These are phyloP conservation scores for Bubo blakistoni DNA, from an alignment of 2,113 vertebrate genomes.

Conservation along the genomic window DNA sequence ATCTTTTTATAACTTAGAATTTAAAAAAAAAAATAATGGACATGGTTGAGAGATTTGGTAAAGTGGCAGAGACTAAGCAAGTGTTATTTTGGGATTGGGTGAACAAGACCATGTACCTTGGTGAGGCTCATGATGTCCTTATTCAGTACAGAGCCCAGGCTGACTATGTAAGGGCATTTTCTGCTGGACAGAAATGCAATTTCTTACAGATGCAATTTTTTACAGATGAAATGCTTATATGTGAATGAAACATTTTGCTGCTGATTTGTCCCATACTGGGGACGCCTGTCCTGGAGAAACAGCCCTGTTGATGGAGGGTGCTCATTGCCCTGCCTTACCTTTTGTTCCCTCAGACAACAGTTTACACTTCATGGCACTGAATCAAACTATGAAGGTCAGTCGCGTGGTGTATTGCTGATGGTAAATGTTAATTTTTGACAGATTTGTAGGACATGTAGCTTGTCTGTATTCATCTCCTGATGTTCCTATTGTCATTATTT, in stretches of 20 bases:
- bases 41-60: neutral
- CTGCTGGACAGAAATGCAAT: neutral
- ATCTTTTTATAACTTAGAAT: neutral
- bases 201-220: neutral
- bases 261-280: neutral
- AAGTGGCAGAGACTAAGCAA: neutral
- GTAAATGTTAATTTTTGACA: constrained; percentile 8
- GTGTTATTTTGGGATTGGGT: neutral
- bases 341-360: neutral
- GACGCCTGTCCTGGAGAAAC: neutral
- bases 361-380: neutral
- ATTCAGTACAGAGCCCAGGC: neutral
- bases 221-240: neutral
- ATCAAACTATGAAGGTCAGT: constrained; percentile 11
- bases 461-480: neutral
- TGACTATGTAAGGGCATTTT: neutral
- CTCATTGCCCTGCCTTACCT: neutral
- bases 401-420: neutral
- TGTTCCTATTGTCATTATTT: constrained; percentile 24
- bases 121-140: neutral
- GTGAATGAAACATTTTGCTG: neutral
- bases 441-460: neutral
- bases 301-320: neutral
- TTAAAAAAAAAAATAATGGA: neutral
- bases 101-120: neutral